A percentile compares a stretch with the other conserved stretches of the same genome.
phyloP scores from a whole-genome alignment of 1,140 invertebrate genomes.

The Akabosia matsudoensis region DNA sequence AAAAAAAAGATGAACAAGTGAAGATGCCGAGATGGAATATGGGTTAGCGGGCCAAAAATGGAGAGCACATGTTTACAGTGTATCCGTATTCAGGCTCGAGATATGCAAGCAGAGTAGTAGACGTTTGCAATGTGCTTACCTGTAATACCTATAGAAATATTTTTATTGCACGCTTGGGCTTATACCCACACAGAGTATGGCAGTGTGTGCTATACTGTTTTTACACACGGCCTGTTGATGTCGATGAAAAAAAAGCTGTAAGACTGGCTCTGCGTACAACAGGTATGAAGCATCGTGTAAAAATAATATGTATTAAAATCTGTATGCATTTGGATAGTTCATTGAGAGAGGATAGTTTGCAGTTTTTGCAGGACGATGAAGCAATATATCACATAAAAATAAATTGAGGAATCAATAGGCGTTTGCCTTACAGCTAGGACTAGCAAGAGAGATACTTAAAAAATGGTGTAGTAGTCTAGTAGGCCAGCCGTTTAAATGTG shows the following conservation, averaged over 20 bases:
- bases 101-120: no score
- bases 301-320: no score
- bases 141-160: neutral
- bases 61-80: slow-evolving; percentile 1
- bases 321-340: neutral
- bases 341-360: slow-evolving; percentile 7
- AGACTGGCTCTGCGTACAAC: no score
- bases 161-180: no score
- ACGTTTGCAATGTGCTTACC: neutral
- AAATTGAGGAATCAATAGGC: neutral
- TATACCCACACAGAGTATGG: no score
- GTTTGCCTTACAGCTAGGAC: neutral
- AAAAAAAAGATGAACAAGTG: neutral
- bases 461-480: neutral
- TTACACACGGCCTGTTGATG: neutral
- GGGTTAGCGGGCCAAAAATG: slow-evolving; percentile 22
- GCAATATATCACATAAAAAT: neutral
- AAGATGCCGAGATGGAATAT: slow-evolving; percentile 3
- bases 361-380: neutral
- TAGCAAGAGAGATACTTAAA: neutral
- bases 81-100: neutral
- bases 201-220: neutral
- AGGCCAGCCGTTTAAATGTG: neutral
- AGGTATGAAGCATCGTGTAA: no score
- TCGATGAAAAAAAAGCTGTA: neutral